Evolutionary conservation across 1,140 invertebrate genomes (phyloP), one percentile per base, ranked within the genome.

Genomic region (Drosophila hydei): DNA sequence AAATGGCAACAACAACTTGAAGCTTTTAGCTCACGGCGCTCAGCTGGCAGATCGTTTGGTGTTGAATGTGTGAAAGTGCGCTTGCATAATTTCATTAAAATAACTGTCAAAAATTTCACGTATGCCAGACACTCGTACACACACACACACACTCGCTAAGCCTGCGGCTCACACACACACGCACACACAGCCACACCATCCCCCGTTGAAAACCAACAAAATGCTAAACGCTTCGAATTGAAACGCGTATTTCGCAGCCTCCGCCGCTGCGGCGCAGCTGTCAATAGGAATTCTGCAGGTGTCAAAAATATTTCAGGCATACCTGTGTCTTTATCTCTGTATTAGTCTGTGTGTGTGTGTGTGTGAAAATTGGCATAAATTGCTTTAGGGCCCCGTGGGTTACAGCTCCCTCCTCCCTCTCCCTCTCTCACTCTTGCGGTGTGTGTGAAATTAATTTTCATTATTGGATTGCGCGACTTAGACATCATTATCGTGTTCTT

Each of bases 61-160:
- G 56, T 72, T 74, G 65, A 75, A 77, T 87, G 81, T 88, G 78
- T 78, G 77, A 78, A 88, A 81, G 77, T 87, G 75, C 51, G 78
- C 78, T 78, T 78, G 83, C 83, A 87, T 87, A 88, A 87, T 87
- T 87, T 87, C 78, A 87, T 87, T 87, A 87, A 87, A 87, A 88
- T 87, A 88, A 87, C 81, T 87, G 81, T 87, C 81, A 88, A 87
- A 85, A 87, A 81, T 87, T 85, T 87, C 62, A 77, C 74, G 75
- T 78, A 77, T 78, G 77, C 77, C 78, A 54, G 48, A 43, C 64
- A 68, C 63, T 74, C 74, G 59, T 40, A 40, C 27, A 36, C 45
- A 38, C 45, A 40, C 27, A 36, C 45, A 38, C 45, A 50, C n/a
- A 30, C 59, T 14, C 21, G 54, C 8, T 25, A 56, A 56, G 64